Evolutionary conservation across 2,113 vertebrate genomes (phyloP).

Genomic region (Solea senegalensis): DNA sequence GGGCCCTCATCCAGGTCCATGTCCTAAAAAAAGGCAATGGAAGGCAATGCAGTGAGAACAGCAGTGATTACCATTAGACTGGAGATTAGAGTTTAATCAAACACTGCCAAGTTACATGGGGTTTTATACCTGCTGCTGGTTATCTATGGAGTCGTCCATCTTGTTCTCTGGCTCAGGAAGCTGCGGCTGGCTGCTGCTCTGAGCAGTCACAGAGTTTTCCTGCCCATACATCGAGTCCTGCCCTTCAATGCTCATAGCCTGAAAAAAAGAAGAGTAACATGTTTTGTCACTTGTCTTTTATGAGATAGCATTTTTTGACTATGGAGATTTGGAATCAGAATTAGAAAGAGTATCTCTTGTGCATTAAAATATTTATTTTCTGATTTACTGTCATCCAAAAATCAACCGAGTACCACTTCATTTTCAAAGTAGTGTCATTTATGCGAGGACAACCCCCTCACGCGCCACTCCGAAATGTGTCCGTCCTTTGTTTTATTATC

Average conservation of each 20-base stretch:
- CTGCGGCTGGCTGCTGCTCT: constrained; percentile 89
- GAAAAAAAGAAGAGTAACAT: neutral
- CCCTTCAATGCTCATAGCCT: constrained; percentile 83
- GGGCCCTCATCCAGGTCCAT: constrained; percentile 97
- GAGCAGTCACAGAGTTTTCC: constrained; percentile 89
- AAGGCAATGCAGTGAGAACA: neutral
- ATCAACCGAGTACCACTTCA: too few relatives aligned
- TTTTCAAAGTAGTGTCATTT: too few relatives aligned
- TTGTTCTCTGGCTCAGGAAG: constrained; percentile 89
- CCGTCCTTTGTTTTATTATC: too few relatives aligned
- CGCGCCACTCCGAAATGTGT: too few relatives aligned
- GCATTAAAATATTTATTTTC: too few relatives aligned
- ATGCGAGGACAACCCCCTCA: too few relatives aligned
- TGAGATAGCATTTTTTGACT: neutral
- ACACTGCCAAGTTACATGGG: neutral
- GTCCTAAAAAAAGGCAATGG: constrained; percentile 50
- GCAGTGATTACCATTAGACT: neutral
- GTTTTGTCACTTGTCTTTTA: neutral
- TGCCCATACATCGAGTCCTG: constrained; percentile 92
- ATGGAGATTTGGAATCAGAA: too few relatives aligned
- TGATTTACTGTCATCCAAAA: too few relatives aligned
- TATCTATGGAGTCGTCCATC: constrained; percentile 94
- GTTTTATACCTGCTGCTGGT: constrained; percentile 90
- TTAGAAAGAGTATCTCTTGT: too few relatives aligned
- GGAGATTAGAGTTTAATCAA: neutral